Base-by-base conservation (phyloP, 2,888 invertebrate species). In the Sinodicranocentrus sp. region DNA sequence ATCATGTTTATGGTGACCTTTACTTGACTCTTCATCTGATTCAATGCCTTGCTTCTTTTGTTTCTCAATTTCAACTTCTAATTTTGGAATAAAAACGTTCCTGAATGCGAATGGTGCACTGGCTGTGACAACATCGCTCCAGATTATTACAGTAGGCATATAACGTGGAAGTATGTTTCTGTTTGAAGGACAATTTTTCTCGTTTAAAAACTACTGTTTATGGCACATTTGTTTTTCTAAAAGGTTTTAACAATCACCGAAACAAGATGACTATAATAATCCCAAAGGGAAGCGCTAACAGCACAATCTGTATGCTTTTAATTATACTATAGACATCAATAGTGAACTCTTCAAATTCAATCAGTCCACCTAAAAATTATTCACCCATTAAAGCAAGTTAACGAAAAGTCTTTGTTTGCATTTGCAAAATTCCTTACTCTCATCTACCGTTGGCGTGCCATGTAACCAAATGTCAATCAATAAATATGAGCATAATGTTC, bases 391-490 rank as follows among this genome's bases (percentile, higher is more conserved):
- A n/a, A n/a, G n/a, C n/a, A n/a, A n/a, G n/a, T n/a, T n/a, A n/a
- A n/a, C n/a, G n/a, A n/a, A n/a, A n/a, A n/a, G n/a, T n/a, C n/a
- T n/a, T n/a, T n/a, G 28, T 61, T 61, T 28, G n/a, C 17, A 61
- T 43, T 54, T 21, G 8, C 21, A 68, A 71, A 10, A 26, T 17
- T 10, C 23, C 23, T 26, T 84, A 84, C 86, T 52, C 15, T 72
- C 61, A 78, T 86, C 85, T 21, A 52, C 63, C 0, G 71, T 54
- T 23, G 71, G 75, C 2, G 89, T 86, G 0, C 90, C 90, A 70
- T 89, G 89, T 77, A 90, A 90, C 90, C 90, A 90, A 19, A 90
- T 89, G 71, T 89, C 90, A 0, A 89, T 84, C 48, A 90, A 72
- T 90, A 90, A 90, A 25, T 89, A 89, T 5, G 88, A 84, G 17